phyloP scores from a whole-genome alignment of 2,888 invertebrate genomes.

The Calameuta idolon region DNA sequence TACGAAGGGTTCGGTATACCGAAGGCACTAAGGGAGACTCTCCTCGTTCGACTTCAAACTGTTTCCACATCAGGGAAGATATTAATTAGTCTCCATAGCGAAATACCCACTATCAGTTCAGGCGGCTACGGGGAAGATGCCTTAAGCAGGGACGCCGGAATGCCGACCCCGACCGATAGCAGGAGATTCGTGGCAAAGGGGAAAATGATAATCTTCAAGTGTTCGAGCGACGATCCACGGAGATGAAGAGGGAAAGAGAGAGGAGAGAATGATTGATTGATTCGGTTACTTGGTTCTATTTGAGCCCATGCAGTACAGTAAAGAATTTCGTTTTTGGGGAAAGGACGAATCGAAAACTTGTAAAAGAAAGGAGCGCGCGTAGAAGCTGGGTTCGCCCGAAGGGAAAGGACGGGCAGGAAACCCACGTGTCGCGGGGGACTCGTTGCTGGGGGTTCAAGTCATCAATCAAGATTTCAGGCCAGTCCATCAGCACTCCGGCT shows the following conservation, averaged over 20 bases:
- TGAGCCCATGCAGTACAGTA: too few species aligned
- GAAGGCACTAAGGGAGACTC: neutral
- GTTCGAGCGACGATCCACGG: too few species aligned
- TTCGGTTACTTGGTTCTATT: too few species aligned
- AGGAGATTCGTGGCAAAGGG: too few species aligned
- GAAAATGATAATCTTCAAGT: too few species aligned
- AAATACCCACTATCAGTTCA: neutral
- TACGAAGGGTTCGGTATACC: neutral
- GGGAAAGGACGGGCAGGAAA: neutral
- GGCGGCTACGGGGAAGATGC: neutral
- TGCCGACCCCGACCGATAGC: neutral
- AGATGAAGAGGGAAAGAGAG: too few species aligned
- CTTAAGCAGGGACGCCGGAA: neutral
- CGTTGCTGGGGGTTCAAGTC: slow-evolving; percentile 22
- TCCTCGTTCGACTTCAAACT: neutral
- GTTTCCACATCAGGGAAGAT: slow-evolving; percentile 11
- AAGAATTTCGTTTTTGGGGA: too few species aligned
- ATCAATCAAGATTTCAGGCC: slow-evolving; percentile 36
- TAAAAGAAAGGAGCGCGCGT: too few species aligned
- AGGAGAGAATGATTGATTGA: too few species aligned
- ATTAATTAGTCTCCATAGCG: slow-evolving; percentile 33
- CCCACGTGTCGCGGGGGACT: slow-evolving; percentile 1
- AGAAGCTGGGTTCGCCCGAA: too few species aligned
- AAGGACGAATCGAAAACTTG: too few species aligned
- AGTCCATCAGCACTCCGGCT: slow-evolving; percentile 28